Evolutionary conservation across 2,797 vertebrate genomes (phyloP), one percentile per base, ranked within the genome.

Genomic region (Pseudopleuronectes americanus): DNA sequence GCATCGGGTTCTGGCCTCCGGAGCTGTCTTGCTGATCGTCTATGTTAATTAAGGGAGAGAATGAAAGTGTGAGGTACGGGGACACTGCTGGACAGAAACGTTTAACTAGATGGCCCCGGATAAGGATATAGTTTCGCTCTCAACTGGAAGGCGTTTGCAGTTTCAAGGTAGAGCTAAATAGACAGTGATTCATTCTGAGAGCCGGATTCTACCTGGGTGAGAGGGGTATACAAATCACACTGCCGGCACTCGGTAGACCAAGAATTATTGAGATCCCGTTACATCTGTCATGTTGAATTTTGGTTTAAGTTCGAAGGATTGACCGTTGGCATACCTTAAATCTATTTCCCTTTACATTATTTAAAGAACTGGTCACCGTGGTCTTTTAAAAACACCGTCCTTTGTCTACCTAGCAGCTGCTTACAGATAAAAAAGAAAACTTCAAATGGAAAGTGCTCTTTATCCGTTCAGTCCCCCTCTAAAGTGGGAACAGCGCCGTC

Each of bases 41-140:
- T 80, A 53, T 88, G 86, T 90, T 93, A 91, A 94, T 94, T 92
- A 92, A 80, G 62, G 55, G 33, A 57, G 60, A 57, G 76, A 82
- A 77, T 71, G 77, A 86, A 79, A 79, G 81, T 68, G 79, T 77
- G 69, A 77, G 74, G 58, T 76, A 73, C 53, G 59, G 80, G 71
- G 71, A 80, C 77, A 26, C 47, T 55, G 71, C 77, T 77, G 10
- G 84, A 90, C 74, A 75, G 85, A 87, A 80, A 41, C 49, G 9
- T 83, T 81, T 79, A 77, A 73, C 68, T 70, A n/a, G 60, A 77
- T 63, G 55, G 53, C 71, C 26, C 61, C 9, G 22, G 69, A 64
- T 71, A 54, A 64, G 61, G 65, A 71, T 31, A 24, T 41, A 62
- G 21, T 58, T 83, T 74, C 16, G 17, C 21, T 68, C 33, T 51